Evolutionary conservation across 2,888 invertebrate genomes (phyloP), one percentile per base, ranked within the genome.

Genomic region (Cynaeus angustus): DNA sequence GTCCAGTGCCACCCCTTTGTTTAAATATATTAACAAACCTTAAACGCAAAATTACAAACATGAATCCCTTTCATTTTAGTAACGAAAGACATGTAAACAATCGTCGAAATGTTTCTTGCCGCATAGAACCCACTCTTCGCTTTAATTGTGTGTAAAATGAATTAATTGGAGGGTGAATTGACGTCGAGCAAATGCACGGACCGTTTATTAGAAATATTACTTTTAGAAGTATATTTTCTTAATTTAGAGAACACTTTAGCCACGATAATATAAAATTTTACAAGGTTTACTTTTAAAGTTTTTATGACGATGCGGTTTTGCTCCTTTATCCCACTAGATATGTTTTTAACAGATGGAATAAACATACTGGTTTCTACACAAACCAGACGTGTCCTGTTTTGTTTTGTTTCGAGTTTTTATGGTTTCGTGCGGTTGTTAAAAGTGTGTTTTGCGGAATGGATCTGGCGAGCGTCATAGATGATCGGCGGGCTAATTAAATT

Each of bases 251-350:
- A 8, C 64, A 64, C 64, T 64, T 64, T 12, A 14, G 52, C 12
- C 10, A 10, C 64, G 38, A 64, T 61, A 61, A 61, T 52, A 52
- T 26, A 52, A 41, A 41, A 52, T 64, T 64, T 64, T 52, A 64
- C 41, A 28, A 21, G 50, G 64, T 64, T 64, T 64, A 64, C 64
- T 16, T 64, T 46, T 14, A 26, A 64, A 64, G 52, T 26, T 64
- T 64, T 64, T 64, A 64, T 64, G 53, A 55, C 53, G 53, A 14
- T 61, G 48, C 48, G 48, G 46, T 61, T 61, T 61, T 7, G 33
- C 37, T 21, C 21, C 26, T 10, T 53, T 58, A 58, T 43, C 13
- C 46, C 8, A n/a, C 45, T 12, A 45, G 45, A 59, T 59, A 45
- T 46, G 59, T 59, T 58, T 41, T 21, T 28, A 48, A 48, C 48